phyloP scores from a whole-genome alignment of 2,113 vertebrate species.

The Helogale parvula region DNA sequence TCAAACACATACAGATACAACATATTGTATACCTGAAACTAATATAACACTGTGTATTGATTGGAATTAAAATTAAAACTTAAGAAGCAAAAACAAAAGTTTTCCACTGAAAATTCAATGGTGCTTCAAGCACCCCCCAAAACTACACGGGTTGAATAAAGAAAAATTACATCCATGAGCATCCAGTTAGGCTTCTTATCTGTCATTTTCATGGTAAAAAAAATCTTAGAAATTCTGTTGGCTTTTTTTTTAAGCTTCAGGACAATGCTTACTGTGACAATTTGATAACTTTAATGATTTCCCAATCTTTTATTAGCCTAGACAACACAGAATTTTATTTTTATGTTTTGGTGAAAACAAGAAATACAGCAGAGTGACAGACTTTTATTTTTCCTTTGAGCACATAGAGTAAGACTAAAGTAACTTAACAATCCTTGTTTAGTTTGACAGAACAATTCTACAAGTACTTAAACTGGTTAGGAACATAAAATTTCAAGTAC shows the following conservation, averaged over 20 bases:
- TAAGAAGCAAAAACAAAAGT: neutral
- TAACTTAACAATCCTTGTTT: neutral
- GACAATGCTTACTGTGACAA: neutral
- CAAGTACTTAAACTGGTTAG: constrained; percentile 44
- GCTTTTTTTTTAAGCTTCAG: neutral
- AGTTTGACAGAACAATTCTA: constrained; percentile 47
- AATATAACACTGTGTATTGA: neutral
- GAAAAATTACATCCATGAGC: neutral
- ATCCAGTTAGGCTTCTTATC: neutral
- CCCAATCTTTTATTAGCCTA: neutral
- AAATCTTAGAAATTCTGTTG: neutral
- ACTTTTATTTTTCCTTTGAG: constrained; percentile 60
- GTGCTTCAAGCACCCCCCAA: neutral
- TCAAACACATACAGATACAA: neutral
- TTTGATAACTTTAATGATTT: constrained; percentile 25
- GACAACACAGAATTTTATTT: constrained; percentile 56
- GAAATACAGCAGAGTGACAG: constrained; percentile 51
- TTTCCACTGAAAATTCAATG: neutral
- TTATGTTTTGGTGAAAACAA: constrained; percentile 70
- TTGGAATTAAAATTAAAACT: neutral
- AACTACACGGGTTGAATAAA: neutral
- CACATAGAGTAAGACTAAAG: constrained; percentile 54
- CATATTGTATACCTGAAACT: neutral
- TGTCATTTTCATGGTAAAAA: constrained; percentile 10
- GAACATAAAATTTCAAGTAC: constrained; percentile 60